Conservation (phyloP, 2,113 vertebrate genomes). For the Larimichthys crocea region DNA sequence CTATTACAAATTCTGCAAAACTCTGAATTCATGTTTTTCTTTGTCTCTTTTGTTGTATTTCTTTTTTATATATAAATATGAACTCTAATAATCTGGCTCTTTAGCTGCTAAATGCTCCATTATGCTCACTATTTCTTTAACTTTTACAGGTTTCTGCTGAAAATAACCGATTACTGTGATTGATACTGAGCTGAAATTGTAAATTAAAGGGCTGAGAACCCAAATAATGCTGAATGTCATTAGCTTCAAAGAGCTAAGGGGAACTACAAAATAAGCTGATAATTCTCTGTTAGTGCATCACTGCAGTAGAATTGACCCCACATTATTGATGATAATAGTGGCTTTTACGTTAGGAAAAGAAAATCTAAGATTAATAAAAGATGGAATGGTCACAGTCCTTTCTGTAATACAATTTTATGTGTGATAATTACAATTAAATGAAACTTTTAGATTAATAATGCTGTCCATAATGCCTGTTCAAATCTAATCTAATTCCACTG, state of each 20-base stretch:
- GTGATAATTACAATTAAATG: not conserved
- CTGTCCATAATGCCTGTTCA: not conserved
- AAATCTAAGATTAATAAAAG: not conserved
- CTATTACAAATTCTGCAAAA: not conserved
- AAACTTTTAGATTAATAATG: not conserved
- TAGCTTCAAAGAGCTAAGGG: too few relatives aligned
- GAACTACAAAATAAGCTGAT: too few relatives aligned
- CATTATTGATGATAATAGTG: not conserved
- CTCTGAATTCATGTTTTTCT: not conserved
- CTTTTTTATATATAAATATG: not conserved
- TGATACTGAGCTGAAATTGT: too few relatives aligned
- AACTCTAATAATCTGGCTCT: not conserved
- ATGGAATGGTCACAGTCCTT: not conserved
- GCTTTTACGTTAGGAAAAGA: not conserved
- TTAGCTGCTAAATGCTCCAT: not conserved
- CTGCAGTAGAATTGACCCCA: too few relatives aligned
- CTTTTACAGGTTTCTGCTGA: too few relatives aligned
- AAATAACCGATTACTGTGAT: too few relatives aligned
- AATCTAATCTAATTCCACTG: not conserved
- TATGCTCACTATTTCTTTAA: not conserved
- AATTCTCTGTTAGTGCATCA: too few relatives aligned
- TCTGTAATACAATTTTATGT: not conserved
- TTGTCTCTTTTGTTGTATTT: not conserved
- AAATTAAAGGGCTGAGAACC: too few relatives aligned
- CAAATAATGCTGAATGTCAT: too few relatives aligned